Conservation (phyloP, 2,888 invertebrate genomes). For the Hirudinaria manillensis region DNA sequence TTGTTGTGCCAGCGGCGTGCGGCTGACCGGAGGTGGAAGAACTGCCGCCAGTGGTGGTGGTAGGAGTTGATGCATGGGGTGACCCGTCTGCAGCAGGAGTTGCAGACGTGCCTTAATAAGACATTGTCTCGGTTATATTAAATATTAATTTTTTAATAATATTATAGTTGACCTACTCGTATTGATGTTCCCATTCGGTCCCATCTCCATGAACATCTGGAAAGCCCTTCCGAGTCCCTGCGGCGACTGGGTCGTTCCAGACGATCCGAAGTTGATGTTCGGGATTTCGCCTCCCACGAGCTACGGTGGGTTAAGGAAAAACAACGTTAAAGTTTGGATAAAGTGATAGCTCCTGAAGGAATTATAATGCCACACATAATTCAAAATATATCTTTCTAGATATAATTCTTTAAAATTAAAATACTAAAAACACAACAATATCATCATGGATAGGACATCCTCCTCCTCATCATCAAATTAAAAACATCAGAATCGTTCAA, state of each 20-base stretch:
- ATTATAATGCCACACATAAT: neutral
- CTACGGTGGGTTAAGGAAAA: neutral
- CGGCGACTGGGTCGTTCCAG: neutral
- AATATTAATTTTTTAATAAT: neutral
- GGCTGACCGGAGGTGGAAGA: neutral
- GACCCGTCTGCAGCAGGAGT: neutral
- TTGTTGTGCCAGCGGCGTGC: neutral
- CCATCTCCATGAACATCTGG: slow-evolving; percentile 32
- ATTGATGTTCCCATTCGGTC: slow-evolving; percentile 11
- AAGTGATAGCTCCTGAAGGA: neutral
- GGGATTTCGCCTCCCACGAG: neutral
- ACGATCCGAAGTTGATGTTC: neutral
- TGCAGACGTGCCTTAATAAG: neutral
- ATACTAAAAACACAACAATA: too few relatives aligned
- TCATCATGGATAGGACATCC: too few relatives aligned
- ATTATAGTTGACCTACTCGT: too few relatives aligned
- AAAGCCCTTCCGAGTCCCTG: neutral
- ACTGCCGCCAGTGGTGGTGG: neutral
- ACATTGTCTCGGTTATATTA: neutral
- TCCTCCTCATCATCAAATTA: too few relatives aligned
- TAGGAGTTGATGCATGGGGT: neutral
- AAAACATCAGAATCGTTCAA: too few relatives aligned
- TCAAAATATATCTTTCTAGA: neutral
- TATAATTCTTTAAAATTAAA: too few relatives aligned
- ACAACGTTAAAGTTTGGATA: neutral